Evolutionary conservation across 2,113 vertebrate genomes (phyloP), one percentile per base, ranked within the genome.

Genomic region (Columba livia): DNA sequence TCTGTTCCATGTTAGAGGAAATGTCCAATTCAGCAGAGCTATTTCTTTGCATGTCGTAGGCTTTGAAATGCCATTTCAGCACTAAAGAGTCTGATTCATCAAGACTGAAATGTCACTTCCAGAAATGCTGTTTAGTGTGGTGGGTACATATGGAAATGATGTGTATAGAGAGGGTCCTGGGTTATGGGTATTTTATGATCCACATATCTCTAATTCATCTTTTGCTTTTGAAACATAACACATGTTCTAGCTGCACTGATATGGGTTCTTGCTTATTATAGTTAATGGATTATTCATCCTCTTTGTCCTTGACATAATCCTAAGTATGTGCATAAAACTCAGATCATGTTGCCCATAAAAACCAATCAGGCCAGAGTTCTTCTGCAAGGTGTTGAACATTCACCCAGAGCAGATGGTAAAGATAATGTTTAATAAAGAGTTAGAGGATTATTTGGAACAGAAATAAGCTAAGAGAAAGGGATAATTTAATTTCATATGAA

Each of bases 391-490:
- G 93, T 86, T 73, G 89, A 96, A 86, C 97, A 89, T 94, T 97
- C 93, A 96, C 89, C 90, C 86, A 95, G 95, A 98, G 97, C 98
- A 98, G 98, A 98, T 98, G 98, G 98, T 94, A 95, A 97, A 96
- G 95, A 97, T 98, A 97, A 98, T 98, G 98, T 98, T 98, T 98
- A 98, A 97, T 98, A 98, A 98, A 98, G 97, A 98, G 97, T 95
- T 92, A 97, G 97, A 96, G 97, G 97, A 97, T 97, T 97, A 97
- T 94, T 44, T 94, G 95, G 96, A 95, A 94, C 93, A 97, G 97
- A 97, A 98, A 97, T 97, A 97, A 97, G 96, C 96, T 86, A 97
- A 97, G 97, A 97, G 95, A 97, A 98, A 94, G 83, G 93, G 96
- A 95, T 97, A 90, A 97, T 97, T 98, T 98, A 51, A 97, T 98